A percentile compares a stretch with the other conserved stretches of the same genome.
These are phyloP conservation scores for Craterocephalus amniculus DNA, from an alignment of 2,797 vertebrate genomes.

Conservation along the genomic window DNA sequence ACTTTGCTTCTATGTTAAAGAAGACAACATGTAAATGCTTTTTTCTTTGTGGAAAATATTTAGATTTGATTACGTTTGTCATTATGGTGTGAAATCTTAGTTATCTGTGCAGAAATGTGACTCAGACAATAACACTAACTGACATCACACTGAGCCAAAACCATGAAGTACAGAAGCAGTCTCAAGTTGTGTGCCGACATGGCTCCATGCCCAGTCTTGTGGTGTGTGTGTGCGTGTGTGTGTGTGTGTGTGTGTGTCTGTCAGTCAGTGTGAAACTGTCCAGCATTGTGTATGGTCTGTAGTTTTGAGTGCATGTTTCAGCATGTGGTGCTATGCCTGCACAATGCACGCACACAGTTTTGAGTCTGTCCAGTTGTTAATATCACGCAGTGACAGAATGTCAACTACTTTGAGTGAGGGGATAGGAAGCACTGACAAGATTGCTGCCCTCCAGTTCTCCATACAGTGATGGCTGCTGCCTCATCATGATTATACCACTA, in stretches of 20 bases:
- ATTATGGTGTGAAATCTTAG: slow-evolving; percentile 11
- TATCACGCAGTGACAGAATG: slow-evolving; percentile 69
- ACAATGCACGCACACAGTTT: slow-evolving; percentile 33
- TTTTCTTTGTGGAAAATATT: slow-evolving; percentile 1
- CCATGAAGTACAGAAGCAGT: slow-evolving; percentile 50
- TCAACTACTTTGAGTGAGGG: slow-evolving; percentile 54
- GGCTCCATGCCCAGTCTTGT: slow-evolving; percentile 29
- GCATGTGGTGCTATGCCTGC: slow-evolving; percentile 31
- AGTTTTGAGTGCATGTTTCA: slow-evolving; percentile 2
- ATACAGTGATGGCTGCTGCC: slow-evolving; percentile 50
- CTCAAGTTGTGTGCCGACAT: slow-evolving; percentile 31
- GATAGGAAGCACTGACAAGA: slow-evolving; percentile 48
- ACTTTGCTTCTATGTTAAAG: slow-evolving; percentile 9
- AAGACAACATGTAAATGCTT: background rate
- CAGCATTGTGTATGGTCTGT: slow-evolving; percentile 7
- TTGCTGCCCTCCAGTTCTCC: slow-evolving; percentile 60
- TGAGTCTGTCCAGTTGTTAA: slow-evolving; percentile 59
- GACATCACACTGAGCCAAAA: slow-evolving; percentile 39
- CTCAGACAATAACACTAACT: slow-evolving; percentile 29
- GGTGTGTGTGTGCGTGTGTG: slow-evolving; percentile 5
- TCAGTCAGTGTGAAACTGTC: slow-evolving; percentile 13
- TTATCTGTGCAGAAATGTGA: slow-evolving; percentile 19
- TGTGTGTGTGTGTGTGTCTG: slow-evolving; percentile 3
- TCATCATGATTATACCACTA: slow-evolving; percentile 44
- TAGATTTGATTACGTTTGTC: slow-evolving; percentile 14